These are phyloP conservation scores for Linnaemya tessellans DNA, from an alignment of 2,888 invertebrate species.

Conservation along the genomic window DNA sequence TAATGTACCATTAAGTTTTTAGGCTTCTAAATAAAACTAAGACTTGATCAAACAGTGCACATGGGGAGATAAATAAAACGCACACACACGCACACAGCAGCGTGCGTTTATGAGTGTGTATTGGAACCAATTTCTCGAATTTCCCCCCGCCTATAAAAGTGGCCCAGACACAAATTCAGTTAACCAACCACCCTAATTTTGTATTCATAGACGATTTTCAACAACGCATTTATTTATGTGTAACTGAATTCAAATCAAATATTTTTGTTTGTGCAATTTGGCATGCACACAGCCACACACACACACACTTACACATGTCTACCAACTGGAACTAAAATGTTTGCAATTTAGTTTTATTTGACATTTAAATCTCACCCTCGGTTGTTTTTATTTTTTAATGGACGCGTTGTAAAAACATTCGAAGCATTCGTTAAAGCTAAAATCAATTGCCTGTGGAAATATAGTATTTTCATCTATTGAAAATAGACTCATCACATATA, in stretches of 20 bases:
- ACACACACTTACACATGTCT: conserved; percentile 5
- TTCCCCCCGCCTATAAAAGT: neutral
- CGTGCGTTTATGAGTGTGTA: neutral
- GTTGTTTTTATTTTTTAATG: no score
- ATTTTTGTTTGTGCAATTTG: conserved; percentile 66
- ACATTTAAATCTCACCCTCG: conserved; percentile 63
- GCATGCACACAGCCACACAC: conserved; percentile 26
- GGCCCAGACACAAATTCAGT: neutral
- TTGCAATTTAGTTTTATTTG: conserved; percentile 50
- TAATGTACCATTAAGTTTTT: conserved; percentile 68
- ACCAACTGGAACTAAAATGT: conserved; percentile 39
- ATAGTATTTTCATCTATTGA: neutral
- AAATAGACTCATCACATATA: conserved; percentile 18
- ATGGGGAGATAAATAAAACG: neutral
- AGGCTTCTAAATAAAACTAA: conserved; percentile 35
- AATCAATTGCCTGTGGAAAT: conserved; percentile 61
- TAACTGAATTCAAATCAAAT: conserved; percentile 32
- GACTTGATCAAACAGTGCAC: conserved; percentile 2
- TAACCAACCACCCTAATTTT: conserved; percentile 50
- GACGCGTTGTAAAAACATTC: conserved; percentile 46
- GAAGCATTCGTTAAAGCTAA: conserved; percentile 62
- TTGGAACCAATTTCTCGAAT: conserved; percentile 34
- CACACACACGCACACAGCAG: neutral
- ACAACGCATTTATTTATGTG: conserved; percentile 55
- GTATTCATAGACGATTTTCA: conserved; percentile 58